A percentile compares a stretch with the other conserved stretches of the same genome.
Conservation (phyloP, 2,797 vertebrate genomes). For the Garrulus glandarius region DNA sequence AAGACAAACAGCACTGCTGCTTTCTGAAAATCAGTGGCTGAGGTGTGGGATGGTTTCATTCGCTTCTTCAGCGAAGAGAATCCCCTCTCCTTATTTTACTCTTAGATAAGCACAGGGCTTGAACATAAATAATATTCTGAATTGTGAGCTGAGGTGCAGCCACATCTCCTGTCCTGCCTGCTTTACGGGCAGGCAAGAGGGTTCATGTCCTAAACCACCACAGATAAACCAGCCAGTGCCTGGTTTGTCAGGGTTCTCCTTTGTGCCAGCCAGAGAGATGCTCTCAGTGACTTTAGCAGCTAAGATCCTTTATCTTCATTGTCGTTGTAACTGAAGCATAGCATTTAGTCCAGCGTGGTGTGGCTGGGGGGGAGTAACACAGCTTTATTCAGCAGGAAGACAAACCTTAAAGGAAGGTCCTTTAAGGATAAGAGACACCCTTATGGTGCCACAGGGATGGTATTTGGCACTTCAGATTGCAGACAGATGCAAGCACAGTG, state of each 20-base stretch:
- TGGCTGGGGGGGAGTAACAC: background rate
- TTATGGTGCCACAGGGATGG: background rate
- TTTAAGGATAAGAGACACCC: conserved; percentile 49
- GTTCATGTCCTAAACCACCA: background rate
- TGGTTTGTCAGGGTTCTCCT: background rate
- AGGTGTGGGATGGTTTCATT: background rate
- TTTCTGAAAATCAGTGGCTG: conserved; percentile 1
- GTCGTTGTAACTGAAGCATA: background rate
- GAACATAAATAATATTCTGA: background rate
- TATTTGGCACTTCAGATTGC: conserved; percentile 38
- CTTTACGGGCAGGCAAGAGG: background rate
- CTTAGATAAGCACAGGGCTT: background rate
- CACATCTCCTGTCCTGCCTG: rapidly evolving
- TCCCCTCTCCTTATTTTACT: background rate
- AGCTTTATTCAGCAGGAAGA: background rate
- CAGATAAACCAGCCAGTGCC: background rate
- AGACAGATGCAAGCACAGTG: conserved; percentile 31
- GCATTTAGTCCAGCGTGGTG: background rate
- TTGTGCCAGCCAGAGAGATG: background rate
- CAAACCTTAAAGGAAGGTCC: conserved; percentile 26
- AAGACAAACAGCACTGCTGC: background rate
- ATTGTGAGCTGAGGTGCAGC: background rate
- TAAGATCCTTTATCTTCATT: background rate
- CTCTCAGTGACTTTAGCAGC: background rate
- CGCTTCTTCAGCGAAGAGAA: background rate